A percentile compares a stretch with the other conserved stretches of the same genome.
Conservation (phyloP, 2,797 vertebrate genomes). For the Arnoldichthys spilopterus region DNA sequence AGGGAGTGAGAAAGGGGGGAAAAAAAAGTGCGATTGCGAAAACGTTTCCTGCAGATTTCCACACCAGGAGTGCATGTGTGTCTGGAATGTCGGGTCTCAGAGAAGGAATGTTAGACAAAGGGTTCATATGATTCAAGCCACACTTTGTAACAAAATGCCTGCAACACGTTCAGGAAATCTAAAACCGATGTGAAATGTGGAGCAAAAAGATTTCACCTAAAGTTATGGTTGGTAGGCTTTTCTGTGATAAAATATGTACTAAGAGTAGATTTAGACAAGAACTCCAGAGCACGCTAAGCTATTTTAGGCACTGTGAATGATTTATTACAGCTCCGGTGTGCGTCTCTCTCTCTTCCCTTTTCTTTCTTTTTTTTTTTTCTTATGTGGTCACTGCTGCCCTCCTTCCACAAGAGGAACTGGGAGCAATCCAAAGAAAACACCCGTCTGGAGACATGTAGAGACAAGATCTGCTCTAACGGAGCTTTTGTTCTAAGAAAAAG, state of each 20-base stretch:
- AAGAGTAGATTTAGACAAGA: slow-evolving; percentile 25
- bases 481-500: slow-evolving; percentile 52
- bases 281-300: slow-evolving; percentile 19
- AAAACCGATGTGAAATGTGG: neutral
- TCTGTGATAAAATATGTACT: slow-evolving; percentile 10
- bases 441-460: slow-evolving; percentile 52
- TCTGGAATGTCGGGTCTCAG: slow-evolving; percentile 45
- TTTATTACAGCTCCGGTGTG: slow-evolving; percentile 49
- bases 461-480: slow-evolving; percentile 51
- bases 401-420: slow-evolving; percentile 42
- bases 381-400: slow-evolving; percentile 48
- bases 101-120: slow-evolving; percentile 31
- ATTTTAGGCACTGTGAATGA: slow-evolving; percentile 43
- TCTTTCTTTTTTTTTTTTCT: slow-evolving; percentile 3
- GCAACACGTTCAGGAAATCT: neutral
- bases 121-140: slow-evolving; percentile 35
- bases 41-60: slow-evolving; percentile 55
- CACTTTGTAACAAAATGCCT: neutral
- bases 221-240: neutral
- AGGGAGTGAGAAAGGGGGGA: slow-evolving; percentile 2
- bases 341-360: neutral
- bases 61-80: slow-evolving; percentile 50
- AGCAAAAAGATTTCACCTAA: neutral
- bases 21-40: slow-evolving; percentile 48
- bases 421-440: slow-evolving; percentile 55